phyloP scores from a whole-genome alignment of 2,888 invertebrate species.

The Phengaris arion region DNA sequence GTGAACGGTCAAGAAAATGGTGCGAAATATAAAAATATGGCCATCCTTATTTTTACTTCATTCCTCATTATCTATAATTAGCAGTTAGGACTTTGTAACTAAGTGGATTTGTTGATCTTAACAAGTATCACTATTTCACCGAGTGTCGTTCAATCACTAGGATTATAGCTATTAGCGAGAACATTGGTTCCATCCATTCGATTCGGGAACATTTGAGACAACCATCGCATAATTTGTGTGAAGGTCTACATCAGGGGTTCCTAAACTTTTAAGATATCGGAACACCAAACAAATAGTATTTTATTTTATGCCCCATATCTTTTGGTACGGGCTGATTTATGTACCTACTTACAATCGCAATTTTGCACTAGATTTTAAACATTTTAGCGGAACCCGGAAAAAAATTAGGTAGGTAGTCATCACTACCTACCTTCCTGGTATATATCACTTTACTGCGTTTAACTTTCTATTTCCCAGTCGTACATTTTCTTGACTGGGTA shows the following conservation, averaged over 20 bases:
- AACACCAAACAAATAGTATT: too few relatives aligned
- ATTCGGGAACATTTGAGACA: neutral
- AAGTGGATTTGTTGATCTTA: neutral
- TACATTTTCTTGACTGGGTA: neutral
- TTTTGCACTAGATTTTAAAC: too few relatives aligned
- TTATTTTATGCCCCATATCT: too few relatives aligned
- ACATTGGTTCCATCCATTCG: too few relatives aligned
- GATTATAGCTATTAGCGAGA: too few relatives aligned
- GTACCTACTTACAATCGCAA: too few relatives aligned
- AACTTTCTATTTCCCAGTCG: neutral
- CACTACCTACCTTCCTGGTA: too few relatives aligned
- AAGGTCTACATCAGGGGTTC: neutral
- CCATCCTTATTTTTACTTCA: neutral
- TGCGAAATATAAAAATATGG: neutral
- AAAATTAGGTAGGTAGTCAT: too few relatives aligned
- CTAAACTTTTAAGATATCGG: too few relatives aligned
- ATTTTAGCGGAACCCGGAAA: too few relatives aligned
- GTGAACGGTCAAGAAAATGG: neutral
- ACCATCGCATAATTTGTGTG: neutral
- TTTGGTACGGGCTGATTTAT: too few relatives aligned
- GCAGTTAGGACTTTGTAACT: too few relatives aligned
- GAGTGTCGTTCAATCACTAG: neutral
- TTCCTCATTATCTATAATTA: neutral
- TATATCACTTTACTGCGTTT: neutral
- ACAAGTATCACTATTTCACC: neutral